Evolutionary conservation across 2,888 invertebrate genomes (phyloP), one percentile per base, ranked within the genome.

Genomic region (Cryptocheilus praepositus): DNA sequence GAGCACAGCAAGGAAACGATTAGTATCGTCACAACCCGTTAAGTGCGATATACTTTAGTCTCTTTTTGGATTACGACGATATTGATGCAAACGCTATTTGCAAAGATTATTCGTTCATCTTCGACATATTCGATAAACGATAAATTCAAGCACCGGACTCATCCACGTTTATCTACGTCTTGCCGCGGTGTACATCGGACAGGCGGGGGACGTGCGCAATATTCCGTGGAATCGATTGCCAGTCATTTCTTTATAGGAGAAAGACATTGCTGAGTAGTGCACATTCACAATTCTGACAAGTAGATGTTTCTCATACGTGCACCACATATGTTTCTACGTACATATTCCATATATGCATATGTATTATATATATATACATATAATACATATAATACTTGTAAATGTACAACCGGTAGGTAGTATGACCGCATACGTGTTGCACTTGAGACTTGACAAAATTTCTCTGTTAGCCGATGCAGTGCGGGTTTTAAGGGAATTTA

Each of bases 401-500:
- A n/a, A n/a, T n/a, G n/a, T n/a, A n/a, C n/a, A n/a, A n/a, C n/a
- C n/a, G n/a, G n/a, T n/a, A n/a, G n/a, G n/a, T n/a, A n/a, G 45
- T n/a, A 8, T 16, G 49, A n/a, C 3, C 11, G 49, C 18, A 16
- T 49, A 18, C 49, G 49, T 18, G 4, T 18, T 18, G 5, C n/a
- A 16, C 49, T 49, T 49, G 16, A 64, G 69, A 65, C 58, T 73
- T 64, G 67, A 63, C 70, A 63, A 72, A 65, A 78, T 78, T 78
- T 78, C 71, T 46, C 65, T 58, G 64, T 69, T 59, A 62, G 53
- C 13, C 74, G 68, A 77, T 73, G 75, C 65, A 28, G 21, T n/a
- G 45, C 63, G 45, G 68, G 70, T 81, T 82, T 81, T 72, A 78
- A 76, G 66, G 73, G 74, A 79, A 83, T 82, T 83, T 83, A 76